These are phyloP conservation scores for Lepidurus packardi DNA, from an alignment of 1,140 invertebrate species.

Conservation along the genomic window DNA sequence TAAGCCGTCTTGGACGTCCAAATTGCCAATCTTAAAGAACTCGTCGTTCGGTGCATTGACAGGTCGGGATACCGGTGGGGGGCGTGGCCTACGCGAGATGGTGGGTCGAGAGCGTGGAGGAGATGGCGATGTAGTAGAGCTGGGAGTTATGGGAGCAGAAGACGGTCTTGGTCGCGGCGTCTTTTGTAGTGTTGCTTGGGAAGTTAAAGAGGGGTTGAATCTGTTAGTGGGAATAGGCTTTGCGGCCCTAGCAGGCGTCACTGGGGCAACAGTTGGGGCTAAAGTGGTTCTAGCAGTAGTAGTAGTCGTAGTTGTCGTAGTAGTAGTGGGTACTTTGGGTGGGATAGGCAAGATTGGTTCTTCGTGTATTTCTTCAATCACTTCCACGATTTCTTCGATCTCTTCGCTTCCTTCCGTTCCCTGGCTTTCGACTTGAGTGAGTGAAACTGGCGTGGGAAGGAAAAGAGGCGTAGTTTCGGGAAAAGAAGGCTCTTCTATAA, in stretches of 20 bases:
- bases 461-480: not conserved
- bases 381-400: conserved; percentile 18
- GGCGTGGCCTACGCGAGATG: conserved; percentile 27
- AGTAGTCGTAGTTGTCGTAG: conserved; percentile 35
- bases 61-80: conserved; percentile 25
- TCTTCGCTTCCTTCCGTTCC: conserved; percentile 21
- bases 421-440: not conserved
- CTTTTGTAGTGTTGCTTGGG: not conserved
- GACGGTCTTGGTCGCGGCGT: not conserved
- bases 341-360: not conserved
- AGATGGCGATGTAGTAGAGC: conserved; percentile 16
- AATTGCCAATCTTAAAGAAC: conserved; percentile 35
- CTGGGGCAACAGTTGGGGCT: conserved; percentile 28
- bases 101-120: conserved; percentile 27
- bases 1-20: conserved; percentile 37
- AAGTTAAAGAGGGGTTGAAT: not conserved
- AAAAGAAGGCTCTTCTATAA: not conserved
- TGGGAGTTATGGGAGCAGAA: not conserved
- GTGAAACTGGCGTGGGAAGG: not conserved
- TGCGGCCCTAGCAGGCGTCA: conserved; percentile 25
- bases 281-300: conserved; percentile 32
- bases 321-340: conserved; percentile 29
- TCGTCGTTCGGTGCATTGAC: conserved; percentile 31
- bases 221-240: not conserved
- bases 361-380: not conserved